These are phyloP conservation scores for Todus mexicanus DNA, from an alignment of 2,797 vertebrate species.

Conservation along the genomic window DNA sequence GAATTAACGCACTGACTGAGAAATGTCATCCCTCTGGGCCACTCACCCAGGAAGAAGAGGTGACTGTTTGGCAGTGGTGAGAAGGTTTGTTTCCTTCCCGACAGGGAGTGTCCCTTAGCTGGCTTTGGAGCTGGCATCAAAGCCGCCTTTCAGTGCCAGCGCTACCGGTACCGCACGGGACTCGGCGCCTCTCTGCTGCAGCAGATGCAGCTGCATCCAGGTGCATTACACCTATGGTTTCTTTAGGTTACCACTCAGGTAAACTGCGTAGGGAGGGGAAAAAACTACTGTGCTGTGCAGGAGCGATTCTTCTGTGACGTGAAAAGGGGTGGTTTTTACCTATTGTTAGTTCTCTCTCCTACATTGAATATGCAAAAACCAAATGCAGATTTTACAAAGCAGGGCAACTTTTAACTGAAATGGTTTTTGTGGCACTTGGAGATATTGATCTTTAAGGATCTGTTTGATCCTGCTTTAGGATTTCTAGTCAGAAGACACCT, in stretches of 20 bases:
- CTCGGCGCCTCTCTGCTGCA: conserved; percentile 76
- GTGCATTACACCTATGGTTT: not conserved
- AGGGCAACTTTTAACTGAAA: not conserved
- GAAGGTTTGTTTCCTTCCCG: conserved; percentile 44
- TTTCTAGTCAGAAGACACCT: not conserved
- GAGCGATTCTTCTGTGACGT: not conserved
- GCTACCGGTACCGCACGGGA: conserved; percentile 47
- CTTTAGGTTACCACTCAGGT: not conserved
- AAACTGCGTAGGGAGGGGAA: not conserved
- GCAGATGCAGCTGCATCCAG: conserved; percentile 65
- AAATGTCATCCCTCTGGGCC: not conserved
- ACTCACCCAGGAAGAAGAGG: not conserved
- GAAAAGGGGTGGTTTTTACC: not conserved
- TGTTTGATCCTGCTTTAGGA: not conserved
- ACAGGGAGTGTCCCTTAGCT: conserved; percentile 73
- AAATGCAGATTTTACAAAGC: not conserved
- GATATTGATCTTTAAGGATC: not conserved
- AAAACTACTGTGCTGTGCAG: not conserved
- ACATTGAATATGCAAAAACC: not conserved
- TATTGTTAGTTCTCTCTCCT: not conserved
- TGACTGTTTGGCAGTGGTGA: conserved; percentile 20
- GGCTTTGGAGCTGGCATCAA: conserved; percentile 74
- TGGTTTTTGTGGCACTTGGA: not conserved
- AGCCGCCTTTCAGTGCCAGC: conserved; percentile 69
- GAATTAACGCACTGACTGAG: not conserved